Percentiles rank a stretch among this genome's conserved stretches.
Evolutionary conservation across 2,113 vertebrate genomes (phyloP).

Genomic region (Hipposideros armiger): DNA sequence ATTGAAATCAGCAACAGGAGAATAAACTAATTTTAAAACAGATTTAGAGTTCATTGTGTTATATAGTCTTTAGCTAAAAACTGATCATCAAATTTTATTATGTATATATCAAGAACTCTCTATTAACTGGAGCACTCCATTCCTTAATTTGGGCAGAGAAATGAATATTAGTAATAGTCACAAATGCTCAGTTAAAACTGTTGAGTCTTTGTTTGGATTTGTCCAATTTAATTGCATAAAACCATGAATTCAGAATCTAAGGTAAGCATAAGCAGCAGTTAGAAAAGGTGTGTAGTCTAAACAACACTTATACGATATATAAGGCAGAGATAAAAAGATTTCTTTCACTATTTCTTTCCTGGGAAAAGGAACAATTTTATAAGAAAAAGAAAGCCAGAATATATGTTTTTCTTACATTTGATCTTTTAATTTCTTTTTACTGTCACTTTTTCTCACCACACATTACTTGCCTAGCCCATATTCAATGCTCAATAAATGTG

Average conservation of each 20-base stretch:
- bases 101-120: background rate
- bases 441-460: background rate
- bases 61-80: slow-evolving; percentile 36
- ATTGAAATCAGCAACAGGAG: background rate
- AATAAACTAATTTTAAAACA: slow-evolving; percentile 3
- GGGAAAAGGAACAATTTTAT: background rate
- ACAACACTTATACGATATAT: background rate
- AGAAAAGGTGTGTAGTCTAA: background rate
- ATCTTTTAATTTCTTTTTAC: slow-evolving; percentile 58
- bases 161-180: background rate
- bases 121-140: background rate
- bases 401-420: slow-evolving; percentile 6
- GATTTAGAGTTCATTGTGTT: background rate
- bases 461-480: background rate
- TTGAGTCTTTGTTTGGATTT: background rate
- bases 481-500: background rate
- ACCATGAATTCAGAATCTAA: background rate
- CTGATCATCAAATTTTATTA: background rate
- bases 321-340: slow-evolving; percentile 37
- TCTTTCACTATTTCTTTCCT: background rate
- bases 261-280: background rate
- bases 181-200: background rate
- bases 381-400: background rate
- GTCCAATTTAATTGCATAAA: background rate
- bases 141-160: slow-evolving; percentile 1